Conservation (phyloP, 1,140 invertebrate genomes). For the Lordiphosa clarofinis region DNA sequence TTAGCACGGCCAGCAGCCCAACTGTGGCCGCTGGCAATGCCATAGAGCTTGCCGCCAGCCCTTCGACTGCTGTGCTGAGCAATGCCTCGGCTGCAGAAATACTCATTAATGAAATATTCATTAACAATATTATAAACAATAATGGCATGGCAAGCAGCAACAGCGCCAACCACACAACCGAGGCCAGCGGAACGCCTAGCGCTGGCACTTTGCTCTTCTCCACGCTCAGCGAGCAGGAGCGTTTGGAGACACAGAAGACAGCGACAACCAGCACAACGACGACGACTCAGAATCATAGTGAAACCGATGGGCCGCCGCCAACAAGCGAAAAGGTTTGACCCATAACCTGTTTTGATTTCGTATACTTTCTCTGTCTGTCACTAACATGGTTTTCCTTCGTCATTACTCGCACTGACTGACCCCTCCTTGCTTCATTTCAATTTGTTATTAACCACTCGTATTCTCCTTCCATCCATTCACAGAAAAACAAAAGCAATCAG, state of each 20-base stretch:
- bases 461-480: conserved; percentile 64
- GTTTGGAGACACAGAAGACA: conserved; percentile 78
- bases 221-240: conserved; percentile 82
- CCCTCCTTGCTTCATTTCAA: conserved; percentile 56
- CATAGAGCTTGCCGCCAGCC: conserved; percentile 12
- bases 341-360: conserved; percentile 20
- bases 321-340: conserved; percentile 66
- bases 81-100: conserved; percentile 75
- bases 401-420: conserved; percentile 67
- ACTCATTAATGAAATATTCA: conserved; percentile 79
- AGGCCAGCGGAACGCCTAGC: conserved; percentile 71
- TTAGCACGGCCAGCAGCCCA: conserved; percentile 48
- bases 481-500: conserved; percentile 78
- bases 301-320: conserved; percentile 57
- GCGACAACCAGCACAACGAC: conserved; percentile 42
- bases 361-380: conserved; percentile 50
- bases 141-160: conserved; percentile 23
- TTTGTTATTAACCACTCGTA: conserved; percentile 17
- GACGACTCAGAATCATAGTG: conserved; percentile 34
- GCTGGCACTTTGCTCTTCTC: conserved; percentile 82
- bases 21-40: conserved; percentile 31
- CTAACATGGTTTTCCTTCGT: conserved; percentile 36
- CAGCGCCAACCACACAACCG: conserved; percentile 22
- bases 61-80: conserved; percentile 41
- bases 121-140: conserved; percentile 78